Percentiles rank a stretch among this genome's conserved stretches.
Evolutionary conservation across 2,888 invertebrate genomes (phyloP).

Genomic region (Resseliella maxima): DNA sequence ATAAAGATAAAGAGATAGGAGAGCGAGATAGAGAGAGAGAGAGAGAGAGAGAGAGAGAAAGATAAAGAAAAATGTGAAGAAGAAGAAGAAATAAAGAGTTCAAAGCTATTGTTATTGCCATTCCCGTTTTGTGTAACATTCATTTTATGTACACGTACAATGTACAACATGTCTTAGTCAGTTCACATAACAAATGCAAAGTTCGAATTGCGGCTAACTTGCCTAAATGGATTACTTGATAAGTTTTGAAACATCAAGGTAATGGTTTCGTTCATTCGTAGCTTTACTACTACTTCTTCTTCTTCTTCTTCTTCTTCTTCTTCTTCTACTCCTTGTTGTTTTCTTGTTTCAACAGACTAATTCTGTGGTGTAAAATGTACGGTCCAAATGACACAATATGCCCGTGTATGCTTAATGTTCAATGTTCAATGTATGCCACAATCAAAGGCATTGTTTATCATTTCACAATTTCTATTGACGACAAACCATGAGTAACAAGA

Average conservation of each 20-base stretch:
- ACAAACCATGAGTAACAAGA: neutral
- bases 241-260: conserved; percentile 45
- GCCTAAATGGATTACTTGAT: conserved; percentile 53
- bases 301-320: neutral
- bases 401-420: no score
- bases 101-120: conserved; percentile 11
- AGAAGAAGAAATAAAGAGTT: neutral
- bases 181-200: conserved; percentile 10
- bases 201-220: conserved; percentile 48
- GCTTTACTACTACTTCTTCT: neutral
- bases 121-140: neutral
- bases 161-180: neutral
- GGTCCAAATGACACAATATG: conserved; percentile 1
- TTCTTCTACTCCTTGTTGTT: neutral
- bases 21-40: no score
- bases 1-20: neutral
- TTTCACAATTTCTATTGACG: neutral
- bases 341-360: neutral
- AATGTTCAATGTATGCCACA: neutral
- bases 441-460: conserved; percentile 25
- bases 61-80: no score
- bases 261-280: conserved; percentile 17
- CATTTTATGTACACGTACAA: neutral
- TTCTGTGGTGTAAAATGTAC: neutral
- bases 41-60: no score